Percentiles rank a stretch among this genome's conserved stretches.
phyloP scores from a whole-genome alignment of 2,888 invertebrate species.

The Callimorpha dominula region DNA sequence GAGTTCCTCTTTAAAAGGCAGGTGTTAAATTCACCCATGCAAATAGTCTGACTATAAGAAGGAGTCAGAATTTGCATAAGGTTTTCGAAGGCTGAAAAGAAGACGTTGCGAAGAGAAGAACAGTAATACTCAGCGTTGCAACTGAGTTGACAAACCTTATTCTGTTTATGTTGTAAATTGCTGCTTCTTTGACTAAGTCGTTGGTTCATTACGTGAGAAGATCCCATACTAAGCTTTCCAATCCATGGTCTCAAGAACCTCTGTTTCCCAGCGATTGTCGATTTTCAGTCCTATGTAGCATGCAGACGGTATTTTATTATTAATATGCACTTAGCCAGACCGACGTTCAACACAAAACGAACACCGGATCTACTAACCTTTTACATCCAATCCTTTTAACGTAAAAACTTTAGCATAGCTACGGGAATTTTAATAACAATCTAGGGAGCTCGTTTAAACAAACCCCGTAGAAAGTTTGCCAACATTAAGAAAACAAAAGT shows the following conservation, averaged over 20 bases:
- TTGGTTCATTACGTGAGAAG: neutral
- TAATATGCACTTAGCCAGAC: conserved; percentile 18
- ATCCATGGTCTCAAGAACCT: neutral
- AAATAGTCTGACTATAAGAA: no score
- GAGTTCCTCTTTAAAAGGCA: no score
- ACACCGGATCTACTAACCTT: conserved; percentile 35
- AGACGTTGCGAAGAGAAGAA: no score
- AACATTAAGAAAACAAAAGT: conserved; percentile 72
- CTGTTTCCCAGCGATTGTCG: neutral
- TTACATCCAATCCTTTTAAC: conserved; percentile 67
- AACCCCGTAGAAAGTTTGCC: conserved; percentile 64
- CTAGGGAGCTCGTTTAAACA: conserved; percentile 60
- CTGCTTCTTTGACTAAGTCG: no score
- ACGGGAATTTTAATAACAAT: conserved; percentile 78
- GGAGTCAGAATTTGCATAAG: no score
- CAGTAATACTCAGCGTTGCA: no score
- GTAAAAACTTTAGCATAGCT: conserved; percentile 66
- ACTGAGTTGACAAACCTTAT: no score
- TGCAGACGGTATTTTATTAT: conserved; percentile 18
- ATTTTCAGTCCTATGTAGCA: neutral
- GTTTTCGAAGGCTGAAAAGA: no score
- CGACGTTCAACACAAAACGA: conserved; percentile 29
- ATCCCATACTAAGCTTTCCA: neutral
- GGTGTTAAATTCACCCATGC: no score
- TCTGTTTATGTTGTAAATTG: no score